phyloP scores from a whole-genome alignment of 2,888 invertebrate species.

The Abscondita cerata region DNA sequence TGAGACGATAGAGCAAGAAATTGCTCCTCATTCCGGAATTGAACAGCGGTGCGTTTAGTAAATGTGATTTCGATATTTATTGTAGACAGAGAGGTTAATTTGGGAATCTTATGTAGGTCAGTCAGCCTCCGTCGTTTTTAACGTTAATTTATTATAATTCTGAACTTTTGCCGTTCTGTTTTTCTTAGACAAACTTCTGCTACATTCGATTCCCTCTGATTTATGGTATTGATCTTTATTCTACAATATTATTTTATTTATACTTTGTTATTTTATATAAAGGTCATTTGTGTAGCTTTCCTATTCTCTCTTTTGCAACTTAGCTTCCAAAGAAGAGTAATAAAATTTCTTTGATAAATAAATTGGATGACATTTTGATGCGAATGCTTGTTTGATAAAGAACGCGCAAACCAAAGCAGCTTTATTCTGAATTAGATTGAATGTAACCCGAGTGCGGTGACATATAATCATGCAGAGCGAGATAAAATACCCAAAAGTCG shows the following conservation, averaged over 20 bases:
- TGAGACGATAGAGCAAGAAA: constrained; percentile 30
- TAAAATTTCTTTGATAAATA: constrained; percentile 33
- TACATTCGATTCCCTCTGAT: constrained; percentile 17
- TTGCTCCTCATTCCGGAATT: constrained; percentile 30
- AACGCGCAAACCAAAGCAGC: constrained; percentile 34
- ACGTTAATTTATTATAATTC: constrained; percentile 32
- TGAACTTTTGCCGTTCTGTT: constrained; percentile 13
- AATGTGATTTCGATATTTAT: constrained; percentile 37
- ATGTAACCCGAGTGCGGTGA: constrained; percentile 34
- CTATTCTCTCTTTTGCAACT: constrained; percentile 14
- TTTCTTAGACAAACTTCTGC: constrained; percentile 20
- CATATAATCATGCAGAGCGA: constrained; percentile 33
- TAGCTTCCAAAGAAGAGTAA: constrained; percentile 21
- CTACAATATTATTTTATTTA: constrained; percentile 18
- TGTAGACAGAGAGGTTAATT: constrained; percentile 32
- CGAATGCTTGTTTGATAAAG: constrained; percentile 35
- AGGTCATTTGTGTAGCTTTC: constrained; percentile 16
- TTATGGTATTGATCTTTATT: constrained; percentile 16
- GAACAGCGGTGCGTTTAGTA: constrained; percentile 34
- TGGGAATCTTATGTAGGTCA: constrained; percentile 33
- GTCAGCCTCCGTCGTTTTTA: constrained; percentile 25
- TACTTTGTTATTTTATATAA: constrained; percentile 25
- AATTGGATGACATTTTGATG: constrained; percentile 36
- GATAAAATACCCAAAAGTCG: constrained; percentile 19
- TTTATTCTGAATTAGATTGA: constrained; percentile 37